Evolutionary conservation across 2,888 invertebrate species (phyloP), one percentile per base, ranked within the genome.

Genomic region (Aspidiotus destructor): DNA sequence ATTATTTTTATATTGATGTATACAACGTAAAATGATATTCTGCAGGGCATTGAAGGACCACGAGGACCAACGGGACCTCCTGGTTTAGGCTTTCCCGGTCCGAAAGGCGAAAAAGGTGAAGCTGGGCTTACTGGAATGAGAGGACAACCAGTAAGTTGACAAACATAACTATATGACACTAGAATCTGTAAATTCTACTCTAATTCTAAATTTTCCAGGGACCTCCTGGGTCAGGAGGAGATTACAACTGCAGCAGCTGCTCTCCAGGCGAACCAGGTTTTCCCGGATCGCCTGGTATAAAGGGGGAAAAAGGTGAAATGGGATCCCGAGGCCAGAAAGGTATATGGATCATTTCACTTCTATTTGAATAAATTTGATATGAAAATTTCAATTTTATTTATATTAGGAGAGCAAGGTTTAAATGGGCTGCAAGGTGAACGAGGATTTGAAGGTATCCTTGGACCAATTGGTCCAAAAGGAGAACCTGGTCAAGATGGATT

Each of bases 371-470:
- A n/a, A 17, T 15, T 11, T 52, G 16, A 55, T 55, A 16, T 55
- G 16, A 10, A 16, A n/a, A n/a, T n/a, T 52, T 52, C 15, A 28
- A 28, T 28, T 28, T 28, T 28, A 5, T 28, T 28, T 28, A 28
- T 28, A 28, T 28, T 82, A 48, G 86, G 86, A 61, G 75, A 80
- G 16, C 81, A 82, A 57, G 86, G 86, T 42, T 63, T 64, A 7
- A 71, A 52, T 60, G 69, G 69, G 15, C 60, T 65, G n/a, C 48
- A 17, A 53, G 64, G 69, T 8, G 8, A 48, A 7, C 28, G 9
- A 41, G 61, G 61, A 11, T 7, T 3, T 11, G 52, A 60, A 60
- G 67, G 67, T 40, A 40, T 28, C 8, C 60, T 58, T 48, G 67
- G 67, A 48, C 3, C 48, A 13, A 28, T 52, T 10, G 67, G 67